Evolutionary conservation across 2,797 vertebrate genomes (phyloP), one percentile per base, ranked within the genome.

Genomic region (Poeciliopsis infans): DNA sequence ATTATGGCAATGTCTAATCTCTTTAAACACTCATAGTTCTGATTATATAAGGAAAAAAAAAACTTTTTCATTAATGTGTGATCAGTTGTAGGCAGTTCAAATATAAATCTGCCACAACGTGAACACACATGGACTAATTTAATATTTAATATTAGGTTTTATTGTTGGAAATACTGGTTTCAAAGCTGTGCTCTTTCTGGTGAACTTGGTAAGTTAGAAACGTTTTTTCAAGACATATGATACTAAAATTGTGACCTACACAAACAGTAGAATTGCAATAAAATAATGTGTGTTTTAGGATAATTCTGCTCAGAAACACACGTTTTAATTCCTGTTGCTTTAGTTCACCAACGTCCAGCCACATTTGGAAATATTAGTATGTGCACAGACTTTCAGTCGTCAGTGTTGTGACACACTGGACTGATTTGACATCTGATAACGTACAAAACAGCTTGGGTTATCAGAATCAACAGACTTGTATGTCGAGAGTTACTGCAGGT

Each of bases 271-370:
- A 64, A 20, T 36, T n/a, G 57, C 53, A 76, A 74, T 77, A 70
- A 74, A 77, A 75, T 61, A 4, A 66, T 46, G 53, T 70, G 0
- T 76, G 41, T 13, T 51, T 20, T 25, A 33, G 39, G 46, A 28
- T 31, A 49, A 7, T 61, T 49, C 53, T 71, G 45, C 31, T 20
- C 7, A 8, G 45, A 28, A 61, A 75, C 7, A 59, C 10, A 74
- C 18, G 47, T 61, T 75, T 79, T 46, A 77, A 41, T 45, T 66
- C 78, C 15, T 57, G 53, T 61, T 66, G 59, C 5, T 53, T 33
- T 77, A 12, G 57, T 49, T 68, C n/a, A 39, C 23, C n/a, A 23
- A 11, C 73, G 13, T 23, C 25, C 10, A 55, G 11, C 31, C 18
- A 25, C 31, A 39, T 85, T 39, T 78, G 43, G 49, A n/a, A 69